Evolutionary conservation across 2,888 invertebrate species (phyloP).

Genomic region (Drepanosiphum platanoidis): DNA sequence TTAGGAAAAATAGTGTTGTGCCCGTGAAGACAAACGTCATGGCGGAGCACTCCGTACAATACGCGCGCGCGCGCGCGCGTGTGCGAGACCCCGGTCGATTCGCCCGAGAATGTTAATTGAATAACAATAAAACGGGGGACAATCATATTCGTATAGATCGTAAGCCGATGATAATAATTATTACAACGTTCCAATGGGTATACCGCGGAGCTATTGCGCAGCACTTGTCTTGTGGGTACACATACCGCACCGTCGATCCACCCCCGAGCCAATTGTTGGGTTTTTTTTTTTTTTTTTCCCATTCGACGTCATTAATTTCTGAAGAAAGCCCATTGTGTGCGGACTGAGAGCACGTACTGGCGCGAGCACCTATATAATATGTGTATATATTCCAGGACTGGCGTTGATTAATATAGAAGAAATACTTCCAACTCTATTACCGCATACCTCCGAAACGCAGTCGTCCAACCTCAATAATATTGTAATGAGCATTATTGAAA

Average conservation of each 20-base stretch:
- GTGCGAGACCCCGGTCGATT: not conserved
- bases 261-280: not conserved
- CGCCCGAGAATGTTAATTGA: not conserved
- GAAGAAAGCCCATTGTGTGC: not conserved
- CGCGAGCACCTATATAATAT: not conserved
- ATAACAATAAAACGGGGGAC: not conserved
- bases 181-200: not conserved
- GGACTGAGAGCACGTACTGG: not conserved
- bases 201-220: no score
- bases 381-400: no score
- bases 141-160: no score
- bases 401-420: slow-evolving; percentile 24
- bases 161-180: not conserved
- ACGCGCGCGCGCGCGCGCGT: no score
- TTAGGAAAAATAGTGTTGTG: no score
- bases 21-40: no score
- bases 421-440: no score
- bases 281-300: slow-evolving; percentile 4
- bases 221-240: not conserved
- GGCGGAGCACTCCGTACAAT: no score
- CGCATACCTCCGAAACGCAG: not conserved
- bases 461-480: slow-evolving; percentile 20
- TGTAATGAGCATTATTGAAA: slow-evolving; percentile 23
- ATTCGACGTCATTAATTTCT: slow-evolving; percentile 3
- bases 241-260: not conserved